phyloP scores from a whole-genome alignment of 2,113 vertebrate genomes.

The Pollachius pollachius region DNA sequence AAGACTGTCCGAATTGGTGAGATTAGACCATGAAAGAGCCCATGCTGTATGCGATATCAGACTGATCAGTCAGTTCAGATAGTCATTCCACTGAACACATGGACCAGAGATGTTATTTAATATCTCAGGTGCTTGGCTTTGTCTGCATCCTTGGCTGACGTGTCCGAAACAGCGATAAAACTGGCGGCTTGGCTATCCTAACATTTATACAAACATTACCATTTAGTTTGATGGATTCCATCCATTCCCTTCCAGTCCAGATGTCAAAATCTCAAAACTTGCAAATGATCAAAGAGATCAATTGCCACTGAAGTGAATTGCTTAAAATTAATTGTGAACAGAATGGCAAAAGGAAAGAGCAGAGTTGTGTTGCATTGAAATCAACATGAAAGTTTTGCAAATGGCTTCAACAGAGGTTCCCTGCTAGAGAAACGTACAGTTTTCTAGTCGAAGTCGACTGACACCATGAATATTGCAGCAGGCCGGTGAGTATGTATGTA shows the following conservation, averaged over 20 bases:
- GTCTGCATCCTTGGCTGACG: slow-evolving; percentile 4
- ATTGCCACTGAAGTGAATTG: neutral
- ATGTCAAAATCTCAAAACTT: neutral
- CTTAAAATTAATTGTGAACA: too few species aligned
- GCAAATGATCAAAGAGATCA: neutral
- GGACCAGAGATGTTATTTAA: slow-evolving; percentile 22
- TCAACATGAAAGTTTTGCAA: too few species aligned
- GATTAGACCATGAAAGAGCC: too few species aligned
- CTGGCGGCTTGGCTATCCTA: neutral
- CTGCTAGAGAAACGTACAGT: neutral
- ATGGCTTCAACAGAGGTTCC: neutral
- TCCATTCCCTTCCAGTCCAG: neutral
- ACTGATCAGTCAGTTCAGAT: neutral
- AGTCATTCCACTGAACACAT: slow-evolving; percentile 20
- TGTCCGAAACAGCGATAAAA: slow-evolving; percentile 3
- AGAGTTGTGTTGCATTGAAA: too few species aligned
- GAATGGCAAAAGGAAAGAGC: too few species aligned
- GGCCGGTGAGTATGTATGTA: neutral
- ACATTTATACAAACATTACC: neutral
- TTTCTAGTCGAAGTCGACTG: neutral
- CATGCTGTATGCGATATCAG: too few species aligned
- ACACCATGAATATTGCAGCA: slow-evolving; percentile 12
- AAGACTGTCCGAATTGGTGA: too few species aligned
- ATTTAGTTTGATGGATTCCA: neutral
- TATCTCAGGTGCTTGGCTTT: slow-evolving; percentile 12